These are phyloP conservation scores for Paradisaea rubra DNA, from an alignment of 2,113 vertebrate genomes.

Conservation along the genomic window DNA sequence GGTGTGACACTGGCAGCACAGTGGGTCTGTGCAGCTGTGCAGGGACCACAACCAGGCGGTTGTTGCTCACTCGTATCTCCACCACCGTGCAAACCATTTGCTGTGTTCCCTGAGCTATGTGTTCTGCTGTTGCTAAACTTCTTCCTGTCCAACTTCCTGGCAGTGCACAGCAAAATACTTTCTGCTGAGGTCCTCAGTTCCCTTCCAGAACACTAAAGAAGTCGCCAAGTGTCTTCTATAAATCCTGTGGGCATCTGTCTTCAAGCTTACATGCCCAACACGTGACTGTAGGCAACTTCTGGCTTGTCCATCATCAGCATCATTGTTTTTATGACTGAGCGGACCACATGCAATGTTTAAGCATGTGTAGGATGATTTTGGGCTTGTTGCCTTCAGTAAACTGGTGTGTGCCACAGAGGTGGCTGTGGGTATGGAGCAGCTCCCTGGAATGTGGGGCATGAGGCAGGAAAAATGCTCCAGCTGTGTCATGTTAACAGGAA, in stretches of 20 bases:
- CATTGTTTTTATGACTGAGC: accelerated
- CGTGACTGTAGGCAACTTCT: accelerated
- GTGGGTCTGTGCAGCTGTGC: background rate
- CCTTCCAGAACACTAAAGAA: background rate
- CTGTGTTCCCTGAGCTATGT: background rate
- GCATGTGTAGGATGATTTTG: background rate
- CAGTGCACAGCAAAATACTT: background rate
- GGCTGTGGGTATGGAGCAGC: background rate
- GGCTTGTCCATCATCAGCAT: background rate
- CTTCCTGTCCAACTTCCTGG: background rate
- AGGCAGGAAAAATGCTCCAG: background rate
- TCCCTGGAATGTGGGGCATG: background rate
- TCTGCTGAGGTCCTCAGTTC: background rate
- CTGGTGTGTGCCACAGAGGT: background rate
- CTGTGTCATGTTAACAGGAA: background rate
- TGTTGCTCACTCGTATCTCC: background rate
- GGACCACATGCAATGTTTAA: background rate
- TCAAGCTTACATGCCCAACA: background rate
- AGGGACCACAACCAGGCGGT: accelerated
- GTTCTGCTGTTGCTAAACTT: background rate
- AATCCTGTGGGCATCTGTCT: background rate
- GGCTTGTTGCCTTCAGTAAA: background rate
- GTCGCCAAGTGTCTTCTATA: background rate
- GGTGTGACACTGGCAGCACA: accelerated
- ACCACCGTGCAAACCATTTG: accelerated